phyloP scores from a whole-genome alignment of 2,888 invertebrate species.

The Lasius platythorax region DNA sequence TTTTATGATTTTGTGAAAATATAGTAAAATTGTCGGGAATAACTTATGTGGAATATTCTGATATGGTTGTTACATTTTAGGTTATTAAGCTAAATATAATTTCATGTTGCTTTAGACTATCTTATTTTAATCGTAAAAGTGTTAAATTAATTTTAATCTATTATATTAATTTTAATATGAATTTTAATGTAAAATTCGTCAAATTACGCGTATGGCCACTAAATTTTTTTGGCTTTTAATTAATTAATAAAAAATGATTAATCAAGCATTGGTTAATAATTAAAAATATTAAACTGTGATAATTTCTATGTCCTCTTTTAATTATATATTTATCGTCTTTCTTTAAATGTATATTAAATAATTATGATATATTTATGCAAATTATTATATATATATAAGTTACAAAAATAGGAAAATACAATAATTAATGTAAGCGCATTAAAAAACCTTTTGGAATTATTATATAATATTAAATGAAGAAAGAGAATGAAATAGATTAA shows the following conservation, averaged over 20 bases:
- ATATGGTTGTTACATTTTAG: conserved; percentile 31
- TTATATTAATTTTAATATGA: not conserved
- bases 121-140: not conserved
- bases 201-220: not conserved
- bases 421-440: not conserved
- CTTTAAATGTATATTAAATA: not conserved
- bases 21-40: not conserved
- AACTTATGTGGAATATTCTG: not conserved
- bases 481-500: not conserved
- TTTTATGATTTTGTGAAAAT: conserved; percentile 11
- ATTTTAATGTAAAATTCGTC: not conserved
- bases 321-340: not conserved
- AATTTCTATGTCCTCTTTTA: not conserved
- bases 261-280: not conserved
- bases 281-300: not conserved
- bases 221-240: not conserved
- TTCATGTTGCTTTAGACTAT: conserved; percentile 4
- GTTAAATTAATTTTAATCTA: conserved; percentile 12
- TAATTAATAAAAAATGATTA: not conserved
- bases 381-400: not conserved
- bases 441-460: not conserved
- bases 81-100: conserved; percentile 30
- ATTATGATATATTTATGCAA: not conserved
- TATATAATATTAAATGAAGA: not conserved
- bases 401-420: not conserved